These are phyloP conservation scores for Limenitis camilla DNA, from an alignment of 2,888 invertebrate species.

Conservation along the genomic window DNA sequence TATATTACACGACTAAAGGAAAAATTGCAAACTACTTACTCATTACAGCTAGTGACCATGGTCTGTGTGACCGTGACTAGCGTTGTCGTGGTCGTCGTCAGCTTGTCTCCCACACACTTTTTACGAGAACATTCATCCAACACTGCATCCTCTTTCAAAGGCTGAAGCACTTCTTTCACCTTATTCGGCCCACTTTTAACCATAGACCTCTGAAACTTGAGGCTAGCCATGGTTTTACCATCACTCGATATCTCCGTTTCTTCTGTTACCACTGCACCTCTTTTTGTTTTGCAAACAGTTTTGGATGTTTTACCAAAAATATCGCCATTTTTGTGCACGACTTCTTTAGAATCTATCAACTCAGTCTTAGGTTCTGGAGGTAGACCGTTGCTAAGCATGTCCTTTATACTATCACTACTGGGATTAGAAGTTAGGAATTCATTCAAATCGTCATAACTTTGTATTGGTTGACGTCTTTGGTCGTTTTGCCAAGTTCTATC, in stretches of 20 bases:
- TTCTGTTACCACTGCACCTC: slow-evolving; percentile 62
- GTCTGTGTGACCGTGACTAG: slow-evolving; percentile 66
- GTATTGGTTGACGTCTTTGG: slow-evolving; percentile 70
- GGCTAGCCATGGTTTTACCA: slow-evolving; percentile 54
- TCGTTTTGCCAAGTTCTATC: slow-evolving; percentile 64
- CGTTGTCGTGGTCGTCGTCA: slow-evolving; percentile 63
- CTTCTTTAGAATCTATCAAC: slow-evolving; percentile 57
- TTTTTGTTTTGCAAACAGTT: slow-evolving; percentile 57
- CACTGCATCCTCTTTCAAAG: slow-evolving; percentile 54
- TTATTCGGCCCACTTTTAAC: slow-evolving; percentile 60
- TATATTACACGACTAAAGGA: neutral
- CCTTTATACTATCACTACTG: slow-evolving; percentile 55
- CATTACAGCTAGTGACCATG: slow-evolving; percentile 64
- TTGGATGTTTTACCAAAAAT: slow-evolving; percentile 58
- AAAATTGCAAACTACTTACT: slow-evolving; percentile 51
- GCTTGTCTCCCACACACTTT: slow-evolving; percentile 58
- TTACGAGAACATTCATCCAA: slow-evolving; percentile 49
- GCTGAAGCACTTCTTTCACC: slow-evolving; percentile 54
- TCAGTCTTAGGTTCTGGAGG: slow-evolving; percentile 47
- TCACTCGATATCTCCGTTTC: slow-evolving; percentile 63
- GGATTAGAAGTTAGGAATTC: slow-evolving; percentile 49
- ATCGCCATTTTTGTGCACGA: slow-evolving; percentile 55
- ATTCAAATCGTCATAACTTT: slow-evolving; percentile 61
- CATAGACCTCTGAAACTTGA: slow-evolving; percentile 61
- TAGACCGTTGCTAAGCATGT: slow-evolving; percentile 62